Base-by-base conservation (phyloP, 2,113 vertebrate species). In the Lagopus muta region DNA sequence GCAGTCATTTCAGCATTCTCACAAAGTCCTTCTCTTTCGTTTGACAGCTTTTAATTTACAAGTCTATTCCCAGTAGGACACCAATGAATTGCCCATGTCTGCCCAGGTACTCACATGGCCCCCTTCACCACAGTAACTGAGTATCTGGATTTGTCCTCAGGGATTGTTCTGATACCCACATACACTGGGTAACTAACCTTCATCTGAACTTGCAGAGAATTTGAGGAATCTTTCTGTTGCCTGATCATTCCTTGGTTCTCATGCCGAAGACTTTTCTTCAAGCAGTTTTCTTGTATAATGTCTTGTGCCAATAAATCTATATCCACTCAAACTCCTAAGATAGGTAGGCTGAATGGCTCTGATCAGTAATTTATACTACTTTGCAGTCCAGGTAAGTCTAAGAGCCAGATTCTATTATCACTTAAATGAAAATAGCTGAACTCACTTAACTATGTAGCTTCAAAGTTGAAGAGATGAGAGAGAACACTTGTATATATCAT, bases 1-100 rank as follows among this genome's bases (percentile, higher is more conserved):
- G 22, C 55, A 70, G 28, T 50, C 42, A 66, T n/a, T 82, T 85
- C 78, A 50, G 47, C 82, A 85, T 84, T 72, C 36, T 88, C 60
- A 55, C 72, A 85, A 36, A 82, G 67, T 79, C 90, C 94, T 94
- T 94, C 80, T 64, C 58, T 94, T 95, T 89, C 60, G 82, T 93
- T 87, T 94, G 58, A 74, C 91, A 32, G 0, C 16, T 91, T 93
- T 94, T 91, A 91, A 96, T 94, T 93, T 91, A 75, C 28, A 77
- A 91, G 89, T 90, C 87, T 67, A 30, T 85, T 88, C 82, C 87
- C 75, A 88, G 50, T 38, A 82, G 71, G 67, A 78, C 64, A 89
- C 66, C 36, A 89, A 48, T 82, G 93, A 75, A 90, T 94, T 93
- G 86, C 42, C 32, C 66, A 1, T 77, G 40, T 71, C 58, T 87